A percentile compares a stretch with the other conserved stretches of the same genome.
phyloP scores from a whole-genome alignment of 1,140 invertebrate species.

The Lepidostoma basale region DNA sequence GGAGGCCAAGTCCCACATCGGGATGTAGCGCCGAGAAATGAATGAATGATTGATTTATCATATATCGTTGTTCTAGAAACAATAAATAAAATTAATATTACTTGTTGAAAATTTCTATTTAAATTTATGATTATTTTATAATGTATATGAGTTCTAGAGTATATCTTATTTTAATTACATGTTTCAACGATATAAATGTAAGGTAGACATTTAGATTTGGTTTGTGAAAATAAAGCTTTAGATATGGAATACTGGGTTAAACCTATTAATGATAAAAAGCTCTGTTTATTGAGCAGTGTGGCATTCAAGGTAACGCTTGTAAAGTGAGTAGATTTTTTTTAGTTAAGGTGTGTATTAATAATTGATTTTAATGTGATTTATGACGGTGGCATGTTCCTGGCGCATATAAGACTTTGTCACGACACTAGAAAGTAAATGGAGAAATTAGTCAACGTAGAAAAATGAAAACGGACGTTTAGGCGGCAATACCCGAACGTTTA shows the following conservation, averaged over 20 bases:
- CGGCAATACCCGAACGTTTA: background rate
- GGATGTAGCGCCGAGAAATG: too few relatives aligned
- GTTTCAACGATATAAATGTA: too few relatives aligned
- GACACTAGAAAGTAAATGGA: conserved; percentile 10
- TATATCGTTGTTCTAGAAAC: too few relatives aligned
- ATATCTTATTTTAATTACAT: too few relatives aligned
- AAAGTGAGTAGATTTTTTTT: background rate
- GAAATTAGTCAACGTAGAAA: conserved; percentile 26
- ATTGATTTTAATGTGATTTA: conserved; percentile 11
- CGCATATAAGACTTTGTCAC: conserved; percentile 10
- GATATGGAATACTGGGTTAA: background rate
- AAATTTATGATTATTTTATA: too few relatives aligned
- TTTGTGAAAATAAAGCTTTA: background rate
- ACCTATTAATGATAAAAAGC: background rate
- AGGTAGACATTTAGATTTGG: background rate
- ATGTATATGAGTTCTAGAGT: too few relatives aligned
- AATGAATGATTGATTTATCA: too few relatives aligned
- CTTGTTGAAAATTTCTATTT: too few relatives aligned
- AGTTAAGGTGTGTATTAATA: background rate
- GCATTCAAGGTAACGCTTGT: background rate
- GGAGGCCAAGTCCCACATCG: too few relatives aligned
- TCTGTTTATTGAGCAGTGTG: background rate
- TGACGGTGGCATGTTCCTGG: background rate
- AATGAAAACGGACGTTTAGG: conserved; percentile 6
- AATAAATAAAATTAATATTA: too few relatives aligned